phyloP scores from a whole-genome alignment of 2,888 invertebrate genomes.

The Dasypogon diadema region DNA sequence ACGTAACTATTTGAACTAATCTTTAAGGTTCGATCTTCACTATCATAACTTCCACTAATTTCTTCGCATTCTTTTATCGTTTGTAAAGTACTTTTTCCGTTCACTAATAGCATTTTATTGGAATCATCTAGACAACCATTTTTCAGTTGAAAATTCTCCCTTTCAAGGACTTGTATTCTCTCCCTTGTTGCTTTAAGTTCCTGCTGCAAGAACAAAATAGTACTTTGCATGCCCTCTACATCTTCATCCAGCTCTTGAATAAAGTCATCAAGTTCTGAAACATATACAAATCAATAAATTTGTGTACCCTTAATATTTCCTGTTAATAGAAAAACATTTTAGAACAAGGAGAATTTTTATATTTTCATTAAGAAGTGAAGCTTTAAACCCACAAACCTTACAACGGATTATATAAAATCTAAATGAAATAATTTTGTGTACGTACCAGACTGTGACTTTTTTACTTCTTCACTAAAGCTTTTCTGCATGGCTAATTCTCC shows the following conservation, averaged over 20 bases:
- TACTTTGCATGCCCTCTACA: constrained; percentile 98
- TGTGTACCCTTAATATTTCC: too few relatives aligned
- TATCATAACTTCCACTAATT: constrained; percentile 54
- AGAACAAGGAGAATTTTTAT: too few relatives aligned
- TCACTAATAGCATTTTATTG: constrained; percentile 45
- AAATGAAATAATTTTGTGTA: too few relatives aligned
- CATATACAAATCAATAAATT: too few relatives aligned
- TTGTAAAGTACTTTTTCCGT: constrained; percentile 52
- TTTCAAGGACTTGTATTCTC: constrained; percentile 74
- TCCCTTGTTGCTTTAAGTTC: constrained; percentile 89
- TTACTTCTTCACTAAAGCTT: constrained; percentile 95
- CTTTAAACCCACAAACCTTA: too few relatives aligned
- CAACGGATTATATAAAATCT: too few relatives aligned
- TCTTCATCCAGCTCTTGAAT: constrained; percentile 96
- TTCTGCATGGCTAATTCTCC: constrained; percentile 95
- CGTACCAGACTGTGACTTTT: constrained; percentile 95
- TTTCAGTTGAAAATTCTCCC: constrained; percentile 69
- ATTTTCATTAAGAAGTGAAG: too few relatives aligned
- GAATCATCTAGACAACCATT: constrained; percentile 55
- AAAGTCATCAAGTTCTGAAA: constrained; percentile 92
- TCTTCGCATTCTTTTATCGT: constrained; percentile 51
- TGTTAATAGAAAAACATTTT: too few relatives aligned
- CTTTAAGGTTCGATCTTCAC: constrained; percentile 56
- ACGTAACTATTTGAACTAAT: constrained; percentile 40
- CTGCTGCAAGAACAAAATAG: constrained; percentile 93